Conservation (phyloP, 2,113 vertebrate species). For the Nannobrachium achirus region DNA sequence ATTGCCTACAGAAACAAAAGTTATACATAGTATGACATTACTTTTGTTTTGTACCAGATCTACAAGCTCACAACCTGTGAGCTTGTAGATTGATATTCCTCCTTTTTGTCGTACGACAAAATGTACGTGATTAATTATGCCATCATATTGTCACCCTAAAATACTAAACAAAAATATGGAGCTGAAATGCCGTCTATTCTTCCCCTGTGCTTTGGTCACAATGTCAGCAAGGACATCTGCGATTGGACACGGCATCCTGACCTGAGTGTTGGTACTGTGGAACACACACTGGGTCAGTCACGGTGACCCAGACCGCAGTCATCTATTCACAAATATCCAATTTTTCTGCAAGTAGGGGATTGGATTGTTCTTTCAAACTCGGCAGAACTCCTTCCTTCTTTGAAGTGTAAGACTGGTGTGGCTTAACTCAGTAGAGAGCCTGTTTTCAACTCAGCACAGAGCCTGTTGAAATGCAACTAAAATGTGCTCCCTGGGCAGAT, state of each 20-base stretch:
- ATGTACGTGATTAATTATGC: too few relatives aligned
- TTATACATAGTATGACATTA: too few relatives aligned
- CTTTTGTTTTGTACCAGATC: too few relatives aligned
- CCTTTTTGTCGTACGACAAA: too few relatives aligned
- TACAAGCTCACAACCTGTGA: too few relatives aligned
- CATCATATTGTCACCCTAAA: too few relatives aligned
- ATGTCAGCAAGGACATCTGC: background rate
- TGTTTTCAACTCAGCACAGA: slow-evolving; percentile 4
- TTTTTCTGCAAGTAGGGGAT: too few relatives aligned
- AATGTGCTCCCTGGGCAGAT: background rate
- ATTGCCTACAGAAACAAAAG: too few relatives aligned
- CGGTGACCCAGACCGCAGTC: background rate
- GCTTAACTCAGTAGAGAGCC: background rate
- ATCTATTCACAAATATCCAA: too few relatives aligned
- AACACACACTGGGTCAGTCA: background rate
- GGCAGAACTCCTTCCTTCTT: too few relatives aligned
- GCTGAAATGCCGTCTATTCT: background rate
- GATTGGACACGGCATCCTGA: background rate
- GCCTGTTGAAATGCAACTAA: background rate
- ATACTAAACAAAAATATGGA: background rate
- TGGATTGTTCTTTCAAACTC: too few relatives aligned
- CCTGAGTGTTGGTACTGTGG: background rate
- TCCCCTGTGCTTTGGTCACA: background rate
- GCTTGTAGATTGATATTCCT: too few relatives aligned
- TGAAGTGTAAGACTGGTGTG: background rate